Conservation (phyloP, 2,113 vertebrate species). For the Orycteropus afer region DNA sequence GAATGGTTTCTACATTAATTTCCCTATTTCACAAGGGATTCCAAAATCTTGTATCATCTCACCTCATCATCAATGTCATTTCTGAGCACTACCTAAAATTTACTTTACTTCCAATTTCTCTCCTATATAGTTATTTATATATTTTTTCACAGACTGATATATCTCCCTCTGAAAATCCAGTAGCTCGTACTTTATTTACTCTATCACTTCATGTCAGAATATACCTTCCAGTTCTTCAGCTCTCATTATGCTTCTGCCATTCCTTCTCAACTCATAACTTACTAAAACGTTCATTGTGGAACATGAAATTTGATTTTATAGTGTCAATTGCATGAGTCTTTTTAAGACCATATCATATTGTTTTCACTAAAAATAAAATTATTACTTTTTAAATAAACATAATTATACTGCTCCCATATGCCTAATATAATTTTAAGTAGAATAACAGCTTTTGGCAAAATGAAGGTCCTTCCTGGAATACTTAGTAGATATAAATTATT, state of each 20-base stretch:
- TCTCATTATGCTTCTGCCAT: not conserved
- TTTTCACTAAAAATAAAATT: constrained; percentile 12
- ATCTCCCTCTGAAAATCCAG: not conserved
- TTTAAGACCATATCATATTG: not conserved
- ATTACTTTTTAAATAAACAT: constrained; percentile 42
- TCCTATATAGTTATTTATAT: not conserved
- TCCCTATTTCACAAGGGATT: not conserved
- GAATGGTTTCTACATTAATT: not conserved
- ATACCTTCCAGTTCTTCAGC: not conserved
- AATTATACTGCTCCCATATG: not conserved
- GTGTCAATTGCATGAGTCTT: not conserved
- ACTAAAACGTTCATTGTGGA: not conserved
- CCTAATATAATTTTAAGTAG: constrained; percentile 33
- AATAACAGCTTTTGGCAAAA: constrained; percentile 43
- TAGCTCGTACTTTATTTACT: not conserved
- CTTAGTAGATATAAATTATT: constrained; percentile 22
- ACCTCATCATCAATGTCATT: not conserved
- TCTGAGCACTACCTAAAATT: not conserved
- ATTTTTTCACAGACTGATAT: not conserved
- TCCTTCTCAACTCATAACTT: not conserved
- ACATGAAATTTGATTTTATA: constrained; percentile 14
- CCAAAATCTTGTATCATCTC: not conserved
- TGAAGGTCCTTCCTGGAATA: constrained; percentile 12
- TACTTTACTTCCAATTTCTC: not conserved
- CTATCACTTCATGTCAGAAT: not conserved